Percentiles rank a stretch among this genome's conserved stretches.
These are phyloP conservation scores for Antennarius striatus DNA, from an alignment of 2,113 vertebrate genomes.

Conservation along the genomic window DNA sequence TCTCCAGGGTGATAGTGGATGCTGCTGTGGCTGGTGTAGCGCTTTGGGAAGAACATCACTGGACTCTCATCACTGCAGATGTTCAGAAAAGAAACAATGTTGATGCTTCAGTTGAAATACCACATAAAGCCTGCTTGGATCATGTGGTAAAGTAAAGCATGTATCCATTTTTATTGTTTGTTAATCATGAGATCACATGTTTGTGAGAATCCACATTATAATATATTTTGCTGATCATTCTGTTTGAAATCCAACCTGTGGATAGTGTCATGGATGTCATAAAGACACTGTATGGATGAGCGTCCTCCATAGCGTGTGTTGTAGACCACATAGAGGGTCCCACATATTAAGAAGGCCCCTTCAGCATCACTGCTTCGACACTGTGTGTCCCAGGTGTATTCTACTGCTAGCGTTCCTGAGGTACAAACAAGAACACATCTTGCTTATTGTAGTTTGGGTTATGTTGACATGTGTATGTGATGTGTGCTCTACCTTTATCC, in stretches of 20 bases:
- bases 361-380: conserved; percentile 87
- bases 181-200: neutral
- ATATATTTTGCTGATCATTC: neutral
- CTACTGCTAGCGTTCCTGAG: conserved; percentile 77
- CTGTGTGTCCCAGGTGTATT: conserved; percentile 88
- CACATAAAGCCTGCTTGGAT: too few relatives aligned
- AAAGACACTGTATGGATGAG: conserved; percentile 87
- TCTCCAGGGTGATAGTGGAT: conserved; percentile 90
- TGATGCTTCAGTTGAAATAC: too few relatives aligned
- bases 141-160: too few relatives aligned
- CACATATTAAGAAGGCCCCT: conserved; percentile 90
- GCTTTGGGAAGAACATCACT: conserved; percentile 85
- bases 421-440: neutral
- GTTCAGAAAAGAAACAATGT: conserved; percentile 5
- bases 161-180: neutral
- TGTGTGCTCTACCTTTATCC: conserved; percentile 64
- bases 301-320: conserved; percentile 83
- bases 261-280: conserved; percentile 84
- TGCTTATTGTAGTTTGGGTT: neutral
- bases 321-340: conserved; percentile 90
- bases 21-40: conserved; percentile 85
- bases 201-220: neutral
- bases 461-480: neutral
- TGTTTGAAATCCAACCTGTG: conserved; percentile 53
- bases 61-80: conserved; percentile 65